These are phyloP conservation scores for Sweltsa coloradensis DNA, from an alignment of 1,140 invertebrate species.

Conservation along the genomic window DNA sequence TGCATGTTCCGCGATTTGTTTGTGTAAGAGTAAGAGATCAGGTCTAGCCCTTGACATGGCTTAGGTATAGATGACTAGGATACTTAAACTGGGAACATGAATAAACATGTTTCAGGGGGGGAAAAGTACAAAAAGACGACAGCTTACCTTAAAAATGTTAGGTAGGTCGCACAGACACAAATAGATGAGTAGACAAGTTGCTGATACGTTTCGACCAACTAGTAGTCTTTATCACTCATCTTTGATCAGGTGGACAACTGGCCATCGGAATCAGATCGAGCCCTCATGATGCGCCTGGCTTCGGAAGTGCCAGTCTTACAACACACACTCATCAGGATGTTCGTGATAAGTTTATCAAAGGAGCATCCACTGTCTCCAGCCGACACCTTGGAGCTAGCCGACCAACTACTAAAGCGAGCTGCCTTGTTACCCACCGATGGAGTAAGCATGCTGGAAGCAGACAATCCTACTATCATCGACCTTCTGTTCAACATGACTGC, in stretches of 20 bases:
- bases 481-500: constrained; percentile 80
- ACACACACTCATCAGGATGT: constrained; percentile 64
- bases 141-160: too few species aligned
- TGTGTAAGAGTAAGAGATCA: too few species aligned
- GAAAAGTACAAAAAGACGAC: too few species aligned
- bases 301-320: constrained; percentile 80
- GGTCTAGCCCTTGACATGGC: too few species aligned
- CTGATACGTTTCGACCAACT: too few species aligned
- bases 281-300: constrained; percentile 63
- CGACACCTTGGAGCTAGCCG: constrained; percentile 74
- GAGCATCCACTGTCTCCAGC: constrained; percentile 68
- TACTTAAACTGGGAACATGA: too few species aligned
- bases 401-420: constrained; percentile 73
- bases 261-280: constrained; percentile 79
- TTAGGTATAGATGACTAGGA: too few species aligned
- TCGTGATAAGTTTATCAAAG: constrained; percentile 73
- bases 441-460: constrained; percentile 42
- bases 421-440: constrained; percentile 22
- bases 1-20: too few species aligned
- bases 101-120: too few species aligned
- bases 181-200: too few species aligned
- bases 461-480: constrained; percentile 78
- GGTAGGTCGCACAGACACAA: too few species aligned
- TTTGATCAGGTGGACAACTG: constrained; percentile 68
- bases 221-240: too few species aligned